phyloP scores from a whole-genome alignment of 2,113 vertebrate genomes.

The Tragelaphus strepsiceros region DNA sequence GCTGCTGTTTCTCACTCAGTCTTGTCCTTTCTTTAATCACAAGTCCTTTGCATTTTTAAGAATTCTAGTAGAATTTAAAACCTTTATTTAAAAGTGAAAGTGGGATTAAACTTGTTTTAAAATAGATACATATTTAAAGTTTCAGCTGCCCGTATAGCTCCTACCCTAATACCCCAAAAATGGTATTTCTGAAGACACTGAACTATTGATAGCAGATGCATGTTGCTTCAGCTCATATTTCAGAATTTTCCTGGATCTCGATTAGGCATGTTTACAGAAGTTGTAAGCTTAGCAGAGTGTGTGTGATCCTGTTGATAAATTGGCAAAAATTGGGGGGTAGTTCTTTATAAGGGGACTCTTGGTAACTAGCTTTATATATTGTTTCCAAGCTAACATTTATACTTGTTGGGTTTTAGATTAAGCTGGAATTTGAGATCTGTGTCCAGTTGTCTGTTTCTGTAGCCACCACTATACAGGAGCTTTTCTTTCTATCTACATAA shows the following conservation, averaged over 20 bases:
- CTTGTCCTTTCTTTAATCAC: not conserved
- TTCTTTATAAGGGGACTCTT: slow-evolving; percentile 25
- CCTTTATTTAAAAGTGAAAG: not conserved
- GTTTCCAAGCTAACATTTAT: not conserved
- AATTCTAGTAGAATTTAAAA: not conserved
- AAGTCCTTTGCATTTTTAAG: not conserved
- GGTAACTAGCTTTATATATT: not conserved
- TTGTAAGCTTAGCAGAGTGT: not conserved
- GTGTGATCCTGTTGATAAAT: not conserved
- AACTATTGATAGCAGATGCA: not conserved
- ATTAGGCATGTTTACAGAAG: not conserved
- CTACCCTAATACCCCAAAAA: not conserved
- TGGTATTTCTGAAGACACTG: not conserved
- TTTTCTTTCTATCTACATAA: not conserved
- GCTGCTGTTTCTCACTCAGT: not conserved
- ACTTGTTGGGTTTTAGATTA: slow-evolving; percentile 21
- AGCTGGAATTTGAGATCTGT: not conserved
- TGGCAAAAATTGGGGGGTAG: not conserved
- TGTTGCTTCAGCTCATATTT: not conserved
- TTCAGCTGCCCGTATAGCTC: not conserved
- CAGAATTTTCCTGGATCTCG: not conserved
- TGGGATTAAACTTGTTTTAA: not conserved
- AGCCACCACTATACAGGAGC: not conserved
- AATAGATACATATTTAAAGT: not conserved
- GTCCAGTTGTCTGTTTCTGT: not conserved